Evolutionary conservation across 2,797 vertebrate genomes (phyloP), one percentile per base, ranked within the genome.

Genomic region (Mormyrus proboscirostris): DNA sequence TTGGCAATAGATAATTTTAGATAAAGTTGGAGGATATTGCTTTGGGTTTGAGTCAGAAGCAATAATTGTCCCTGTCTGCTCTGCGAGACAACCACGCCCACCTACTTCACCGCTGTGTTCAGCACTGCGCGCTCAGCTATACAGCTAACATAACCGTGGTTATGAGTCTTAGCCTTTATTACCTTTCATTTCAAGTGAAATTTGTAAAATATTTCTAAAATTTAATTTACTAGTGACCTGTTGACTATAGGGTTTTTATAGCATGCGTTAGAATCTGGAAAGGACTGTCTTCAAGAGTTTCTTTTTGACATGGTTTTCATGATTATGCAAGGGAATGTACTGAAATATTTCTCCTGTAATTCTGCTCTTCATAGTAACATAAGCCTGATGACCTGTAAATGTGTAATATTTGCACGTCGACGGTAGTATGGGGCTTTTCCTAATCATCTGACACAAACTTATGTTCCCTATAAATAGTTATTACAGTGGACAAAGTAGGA

Each of bases 1-100:
- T 1, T 62, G 91, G 90, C 88, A 65, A 79, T 93, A 92, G 92
- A 94, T 94, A 94, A 93, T 92, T 89, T 89, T 29, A 90, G 94
- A 93, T 93, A 92, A 91, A 88, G 69, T 87, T 90, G 92, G 90
- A 92, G 91, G 90, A 91, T 92, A 90, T 44, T 76, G 22, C 10
- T 89, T 92, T 93, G 92, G 91, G 89, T 86, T 92, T 86, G 88
- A 65, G 93, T 91, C 92, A 92, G 92, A 83, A 93, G 82, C 89
- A 88, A 89, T 92, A 91, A 91, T 92, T 90, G 91, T 92, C 6
- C 38, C 12, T 14, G 29, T 38, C 41, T 62, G 6, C 50, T 82
- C 16, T 38, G 16, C 4, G 4, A 10, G 38, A n/a, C n/a, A 8
- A 9, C 51, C 79, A 10, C 4, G n/a, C 51, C 79, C 57, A 79